A percentile compares a stretch with the other conserved stretches of the same genome.
Evolutionary conservation across 2,113 vertebrate genomes (phyloP).

Genomic region (Pyrgilauda ruficollis): DNA sequence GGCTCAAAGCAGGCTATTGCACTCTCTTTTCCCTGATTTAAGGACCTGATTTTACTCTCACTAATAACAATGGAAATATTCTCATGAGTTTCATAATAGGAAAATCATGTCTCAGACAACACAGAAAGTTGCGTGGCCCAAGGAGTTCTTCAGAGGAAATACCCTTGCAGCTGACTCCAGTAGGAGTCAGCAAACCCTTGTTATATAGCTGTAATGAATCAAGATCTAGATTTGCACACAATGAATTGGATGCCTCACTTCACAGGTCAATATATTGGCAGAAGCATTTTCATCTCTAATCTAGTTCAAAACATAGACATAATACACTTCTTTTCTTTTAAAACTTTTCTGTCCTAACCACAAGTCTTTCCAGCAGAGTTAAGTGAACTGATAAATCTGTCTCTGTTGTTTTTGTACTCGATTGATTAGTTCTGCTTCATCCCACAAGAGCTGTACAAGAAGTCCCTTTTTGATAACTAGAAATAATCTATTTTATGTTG

Average conservation of each 20-base stretch:
- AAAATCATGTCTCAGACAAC: not conserved
- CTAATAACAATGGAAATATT: not conserved
- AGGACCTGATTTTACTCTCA: not conserved
- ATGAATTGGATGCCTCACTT: not conserved
- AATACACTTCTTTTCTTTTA: not conserved
- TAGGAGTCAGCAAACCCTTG: not conserved
- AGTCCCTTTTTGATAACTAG: not conserved
- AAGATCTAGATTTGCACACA: not conserved
- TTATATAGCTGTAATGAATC: not conserved
- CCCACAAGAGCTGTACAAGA: not conserved
- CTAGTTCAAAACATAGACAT: not conserved
- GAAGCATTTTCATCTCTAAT: not conserved
- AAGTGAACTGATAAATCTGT: conserved; percentile 9
- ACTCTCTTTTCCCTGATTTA: not conserved
- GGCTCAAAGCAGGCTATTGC: not conserved
- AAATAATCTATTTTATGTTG: not conserved
- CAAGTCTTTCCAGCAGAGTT: not conserved
- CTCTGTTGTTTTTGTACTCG: not conserved
- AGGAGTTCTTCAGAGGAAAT: not conserved
- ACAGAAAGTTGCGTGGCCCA: not conserved
- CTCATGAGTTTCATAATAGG: not conserved
- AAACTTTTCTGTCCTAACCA: not conserved
- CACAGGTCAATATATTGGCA: not conserved
- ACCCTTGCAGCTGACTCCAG: not conserved
- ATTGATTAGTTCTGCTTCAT: conserved; percentile 19